A percentile compares a stretch with the other conserved stretches of the same genome.
phyloP scores from a whole-genome alignment of 2,888 invertebrate species.

The Caenorhabditis sp. region DNA sequence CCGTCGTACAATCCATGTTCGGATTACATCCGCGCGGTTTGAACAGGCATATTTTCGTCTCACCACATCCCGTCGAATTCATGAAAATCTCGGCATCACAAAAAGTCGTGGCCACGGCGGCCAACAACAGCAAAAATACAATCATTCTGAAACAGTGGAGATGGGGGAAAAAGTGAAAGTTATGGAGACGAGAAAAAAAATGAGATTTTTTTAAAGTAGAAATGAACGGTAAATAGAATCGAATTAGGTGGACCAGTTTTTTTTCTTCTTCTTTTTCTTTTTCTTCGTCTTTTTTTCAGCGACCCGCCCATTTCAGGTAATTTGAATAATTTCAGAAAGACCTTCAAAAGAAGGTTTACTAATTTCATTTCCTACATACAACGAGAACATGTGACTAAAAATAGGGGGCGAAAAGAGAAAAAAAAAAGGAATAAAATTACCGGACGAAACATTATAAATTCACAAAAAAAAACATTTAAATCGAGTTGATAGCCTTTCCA shows the following conservation, averaged over 20 bases:
- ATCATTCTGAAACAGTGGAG: no score
- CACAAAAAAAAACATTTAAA: constrained; percentile 42
- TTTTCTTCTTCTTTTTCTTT: no score
- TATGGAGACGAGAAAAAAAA: no score
- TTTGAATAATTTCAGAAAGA: background rate
- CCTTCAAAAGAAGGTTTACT: background rate
- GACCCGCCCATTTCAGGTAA: background rate
- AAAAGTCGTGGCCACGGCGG: background rate
- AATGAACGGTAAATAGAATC: no score
- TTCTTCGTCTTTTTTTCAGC: no score
- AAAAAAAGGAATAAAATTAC: background rate
- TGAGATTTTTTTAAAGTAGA: no score
- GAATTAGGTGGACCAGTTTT: no score
- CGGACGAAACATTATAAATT: constrained; percentile 7
- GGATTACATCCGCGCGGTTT: constrained; percentile 66
- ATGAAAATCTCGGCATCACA: constrained; percentile 18
- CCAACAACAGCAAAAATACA: background rate
- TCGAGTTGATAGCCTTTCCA: constrained; percentile 96
- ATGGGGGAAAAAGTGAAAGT: constrained; percentile 5
- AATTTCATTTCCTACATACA: constrained; percentile 1
- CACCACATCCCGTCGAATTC: constrained; percentile 56
- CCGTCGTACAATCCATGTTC: constrained; percentile 61
- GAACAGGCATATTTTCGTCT: constrained; percentile 64
- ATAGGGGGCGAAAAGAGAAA: constrained; percentile 8
- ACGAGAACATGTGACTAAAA: constrained; percentile 16